Evolutionary conservation across 1,140 invertebrate genomes (phyloP).

Genomic region (Neotoxoptera formosana): DNA sequence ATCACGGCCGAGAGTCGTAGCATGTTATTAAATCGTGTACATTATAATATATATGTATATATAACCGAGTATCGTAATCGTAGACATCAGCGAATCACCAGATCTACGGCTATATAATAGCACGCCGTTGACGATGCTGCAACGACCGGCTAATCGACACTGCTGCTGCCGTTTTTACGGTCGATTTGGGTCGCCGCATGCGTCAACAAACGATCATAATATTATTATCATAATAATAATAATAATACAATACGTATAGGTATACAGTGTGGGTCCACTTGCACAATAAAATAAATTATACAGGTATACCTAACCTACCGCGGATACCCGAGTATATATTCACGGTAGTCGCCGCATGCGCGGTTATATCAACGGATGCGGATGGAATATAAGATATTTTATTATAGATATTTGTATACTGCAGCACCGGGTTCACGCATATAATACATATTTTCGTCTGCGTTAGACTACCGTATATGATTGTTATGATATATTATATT

Average conservation of each 20-base stretch:
- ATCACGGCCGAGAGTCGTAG: not conserved
- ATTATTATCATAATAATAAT: not conserved
- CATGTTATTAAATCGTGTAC: not conserved
- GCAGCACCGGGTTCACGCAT: not conserved
- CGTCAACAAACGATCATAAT: not conserved
- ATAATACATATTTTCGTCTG: not conserved
- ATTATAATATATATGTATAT: not conserved
- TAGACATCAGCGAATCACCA: not conserved
- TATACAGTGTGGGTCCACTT: not conserved
- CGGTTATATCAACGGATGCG: not conserved
- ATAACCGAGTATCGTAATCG: not conserved
- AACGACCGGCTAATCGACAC: not conserved
- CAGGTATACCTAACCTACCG: not conserved
- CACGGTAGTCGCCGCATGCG: not conserved
- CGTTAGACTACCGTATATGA: not conserved
- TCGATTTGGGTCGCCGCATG: not conserved
- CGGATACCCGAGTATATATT: not conserved
- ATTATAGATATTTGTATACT: not conserved
- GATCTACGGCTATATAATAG: not conserved
- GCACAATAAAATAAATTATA: not conserved
- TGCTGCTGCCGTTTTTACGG: not conserved
- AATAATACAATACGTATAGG: not conserved
- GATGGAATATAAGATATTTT: not conserved
- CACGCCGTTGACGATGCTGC: not conserved
- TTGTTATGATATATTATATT: not conserved